Conservation (phyloP, 2,113 vertebrate species). For the Perognathus longimembris region DNA sequence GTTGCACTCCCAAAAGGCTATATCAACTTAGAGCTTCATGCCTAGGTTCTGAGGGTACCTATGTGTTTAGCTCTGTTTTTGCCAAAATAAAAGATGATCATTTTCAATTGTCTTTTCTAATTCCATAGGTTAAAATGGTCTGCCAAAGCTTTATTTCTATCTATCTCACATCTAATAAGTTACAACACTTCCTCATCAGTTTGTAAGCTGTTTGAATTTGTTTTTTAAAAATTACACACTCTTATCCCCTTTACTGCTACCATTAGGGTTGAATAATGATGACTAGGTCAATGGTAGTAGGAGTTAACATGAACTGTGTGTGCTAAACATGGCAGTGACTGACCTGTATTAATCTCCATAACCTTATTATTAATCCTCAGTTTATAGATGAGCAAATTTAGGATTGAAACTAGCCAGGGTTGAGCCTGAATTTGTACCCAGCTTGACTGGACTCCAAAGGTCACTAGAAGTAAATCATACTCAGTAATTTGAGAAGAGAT, state of each 20-base stretch:
- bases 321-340: background rate
- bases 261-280: background rate
- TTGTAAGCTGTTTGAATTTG: background rate
- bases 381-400: slow-evolving; percentile 7
- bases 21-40: background rate
- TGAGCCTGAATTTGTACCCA: background rate
- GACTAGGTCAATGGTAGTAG: background rate
- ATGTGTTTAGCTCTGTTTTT: background rate
- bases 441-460: background rate
- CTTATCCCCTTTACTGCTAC: background rate
- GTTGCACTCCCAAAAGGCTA: background rate
- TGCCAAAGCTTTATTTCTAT: background rate
- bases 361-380: slow-evolving; percentile 29
- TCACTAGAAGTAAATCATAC: background rate
- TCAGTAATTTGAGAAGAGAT: slow-evolving; percentile 22
- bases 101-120: slow-evolving; percentile 19
- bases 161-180: slow-evolving; percentile 17
- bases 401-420: background rate
- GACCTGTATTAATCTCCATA: background rate
- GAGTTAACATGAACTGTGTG: background rate
- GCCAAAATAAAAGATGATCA: background rate
- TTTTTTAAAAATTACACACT: background rate
- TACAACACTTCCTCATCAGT: background rate
- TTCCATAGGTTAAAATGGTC: slow-evolving; percentile 7
- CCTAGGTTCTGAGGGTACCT: background rate